Conservation (phyloP, 2,797 vertebrate species). For the Ctenosaura bakeri region DNA sequence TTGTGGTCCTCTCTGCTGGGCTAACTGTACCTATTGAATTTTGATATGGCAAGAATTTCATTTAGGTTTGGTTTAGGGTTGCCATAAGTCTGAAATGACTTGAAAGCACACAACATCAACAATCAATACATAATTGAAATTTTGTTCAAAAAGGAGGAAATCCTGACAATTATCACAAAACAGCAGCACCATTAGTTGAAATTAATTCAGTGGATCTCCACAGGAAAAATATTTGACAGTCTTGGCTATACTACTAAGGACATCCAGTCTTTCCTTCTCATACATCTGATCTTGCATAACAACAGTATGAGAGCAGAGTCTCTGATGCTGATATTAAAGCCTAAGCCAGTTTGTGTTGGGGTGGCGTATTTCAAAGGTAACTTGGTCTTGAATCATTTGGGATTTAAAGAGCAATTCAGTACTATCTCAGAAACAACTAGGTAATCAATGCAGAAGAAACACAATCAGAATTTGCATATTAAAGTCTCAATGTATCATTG, state of each 20-base stretch:
- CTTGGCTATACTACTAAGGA: neutral
- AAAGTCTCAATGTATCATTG: neutral
- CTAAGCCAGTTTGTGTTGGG: too few species aligned
- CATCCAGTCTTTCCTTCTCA: too few species aligned
- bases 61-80: too few species aligned
- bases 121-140: neutral
- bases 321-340: neutral
- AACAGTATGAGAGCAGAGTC: neutral
- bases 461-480: neutral
- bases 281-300: neutral
- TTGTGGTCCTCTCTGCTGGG: too few species aligned
- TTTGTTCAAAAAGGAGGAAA: neutral
- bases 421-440: neutral
- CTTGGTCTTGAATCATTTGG: neutral
- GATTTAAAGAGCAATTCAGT: neutral
- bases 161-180: neutral
- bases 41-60: too few species aligned
- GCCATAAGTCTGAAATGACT: too few species aligned
- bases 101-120: too few species aligned
- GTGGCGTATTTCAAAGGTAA: too few species aligned
- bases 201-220: neutral
- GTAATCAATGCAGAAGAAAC: neutral
- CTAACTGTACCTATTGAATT: too few species aligned
- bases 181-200: neutral
- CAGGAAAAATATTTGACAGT: neutral